Conservation (phyloP, 2,113 vertebrate species). For the pig (Sus scrofa) region DNA sequence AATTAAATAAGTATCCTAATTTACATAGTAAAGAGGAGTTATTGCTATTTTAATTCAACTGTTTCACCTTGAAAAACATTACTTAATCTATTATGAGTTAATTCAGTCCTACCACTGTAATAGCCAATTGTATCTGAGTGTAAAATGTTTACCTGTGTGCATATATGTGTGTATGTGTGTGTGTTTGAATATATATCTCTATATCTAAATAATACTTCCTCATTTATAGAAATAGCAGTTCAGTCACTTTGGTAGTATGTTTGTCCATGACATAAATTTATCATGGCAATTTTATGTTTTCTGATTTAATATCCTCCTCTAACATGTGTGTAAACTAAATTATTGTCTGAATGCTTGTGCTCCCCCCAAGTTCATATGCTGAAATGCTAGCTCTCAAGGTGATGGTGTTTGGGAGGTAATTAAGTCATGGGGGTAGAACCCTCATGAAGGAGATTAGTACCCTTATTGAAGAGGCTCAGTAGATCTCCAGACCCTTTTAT, state of each 20-base stretch:
- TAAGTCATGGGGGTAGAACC: neutral
- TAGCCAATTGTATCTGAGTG: neutral
- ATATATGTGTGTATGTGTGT: neutral
- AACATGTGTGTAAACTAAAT: neutral
- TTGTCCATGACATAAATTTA: neutral
- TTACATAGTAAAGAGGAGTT: neutral
- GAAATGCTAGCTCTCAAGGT: neutral
- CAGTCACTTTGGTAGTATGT: neutral
- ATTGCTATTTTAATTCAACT: neutral
- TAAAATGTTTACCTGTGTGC: neutral
- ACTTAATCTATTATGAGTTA: neutral
- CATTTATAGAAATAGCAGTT: neutral
- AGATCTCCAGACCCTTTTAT: neutral
- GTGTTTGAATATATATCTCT: neutral
- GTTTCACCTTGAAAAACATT: constrained; percentile 7
- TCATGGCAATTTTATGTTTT: neutral
- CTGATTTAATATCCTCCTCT: neutral
- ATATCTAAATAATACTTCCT: neutral
- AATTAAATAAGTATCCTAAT: neutral
- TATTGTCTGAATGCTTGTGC: neutral
- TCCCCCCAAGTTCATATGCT: neutral
- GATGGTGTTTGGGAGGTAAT: neutral
- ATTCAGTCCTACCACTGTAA: neutral
- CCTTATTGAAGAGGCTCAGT: neutral
- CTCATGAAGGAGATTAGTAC: neutral